A percentile compares a stretch with the other conserved stretches of the same genome.
phyloP scores from a whole-genome alignment of 2,113 vertebrate species.

The Thymallus thymallus region DNA sequence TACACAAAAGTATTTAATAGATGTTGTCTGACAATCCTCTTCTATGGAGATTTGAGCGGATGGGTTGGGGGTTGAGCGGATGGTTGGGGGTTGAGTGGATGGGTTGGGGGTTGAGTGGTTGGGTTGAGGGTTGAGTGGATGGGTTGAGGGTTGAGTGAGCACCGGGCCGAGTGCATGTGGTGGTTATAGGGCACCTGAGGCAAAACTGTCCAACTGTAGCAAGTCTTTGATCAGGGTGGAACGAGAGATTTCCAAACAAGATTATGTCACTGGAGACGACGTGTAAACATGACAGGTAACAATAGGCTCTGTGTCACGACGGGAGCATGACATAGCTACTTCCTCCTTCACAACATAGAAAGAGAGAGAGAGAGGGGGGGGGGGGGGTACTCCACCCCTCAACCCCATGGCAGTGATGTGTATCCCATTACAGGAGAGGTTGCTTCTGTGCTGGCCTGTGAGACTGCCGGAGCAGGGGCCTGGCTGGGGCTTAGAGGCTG shows the following conservation, averaged over 20 bases:
- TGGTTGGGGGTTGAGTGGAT: too few relatives aligned
- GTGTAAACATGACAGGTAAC: neutral
- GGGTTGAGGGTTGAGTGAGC: neutral
- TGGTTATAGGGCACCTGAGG: neutral
- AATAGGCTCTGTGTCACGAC: neutral
- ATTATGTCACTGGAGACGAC: neutral
- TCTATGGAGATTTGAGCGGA: neutral
- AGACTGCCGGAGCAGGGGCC: neutral
- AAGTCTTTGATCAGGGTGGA: neutral
- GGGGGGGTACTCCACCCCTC: too few relatives aligned
- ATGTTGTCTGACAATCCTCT: too few relatives aligned
- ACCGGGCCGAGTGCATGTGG: neutral
- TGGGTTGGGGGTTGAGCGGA: too few relatives aligned
- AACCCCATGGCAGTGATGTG: too few relatives aligned
- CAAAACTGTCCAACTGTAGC: neutral
- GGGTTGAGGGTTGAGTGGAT: too few relatives aligned
- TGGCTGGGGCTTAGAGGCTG: constrained; percentile 21
- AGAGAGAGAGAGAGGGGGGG: constrained; percentile 39
- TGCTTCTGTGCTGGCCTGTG: constrained; percentile 11
- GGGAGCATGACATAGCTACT: neutral
- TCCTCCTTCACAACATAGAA: constrained; percentile 35
- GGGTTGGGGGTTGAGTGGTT: too few relatives aligned
- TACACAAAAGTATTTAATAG: too few relatives aligned
- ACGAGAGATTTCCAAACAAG: neutral
- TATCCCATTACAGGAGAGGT: constrained; percentile 32